Evolutionary conservation across 2,888 invertebrate species (phyloP).

Genomic region (Pedicia rivosa): DNA sequence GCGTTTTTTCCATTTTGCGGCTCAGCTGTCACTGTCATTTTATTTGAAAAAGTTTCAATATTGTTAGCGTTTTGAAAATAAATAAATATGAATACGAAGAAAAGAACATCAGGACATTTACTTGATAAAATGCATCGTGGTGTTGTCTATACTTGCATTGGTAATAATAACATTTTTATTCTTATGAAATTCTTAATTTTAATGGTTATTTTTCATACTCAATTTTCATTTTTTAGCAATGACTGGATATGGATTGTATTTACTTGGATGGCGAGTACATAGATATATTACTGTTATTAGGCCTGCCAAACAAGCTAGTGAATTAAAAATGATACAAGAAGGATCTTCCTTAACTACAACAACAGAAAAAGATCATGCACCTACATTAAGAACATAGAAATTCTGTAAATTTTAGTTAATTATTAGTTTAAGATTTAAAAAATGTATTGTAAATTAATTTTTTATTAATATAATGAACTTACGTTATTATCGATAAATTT

Average conservation of each 20-base stretch:
- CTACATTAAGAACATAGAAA: constrained; percentile 18
- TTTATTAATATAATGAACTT: no score
- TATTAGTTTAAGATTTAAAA: no score
- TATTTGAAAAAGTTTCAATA: no score
- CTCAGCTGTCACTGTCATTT: neutral
- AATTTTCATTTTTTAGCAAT: no score
- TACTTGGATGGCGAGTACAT: constrained; percentile 32
- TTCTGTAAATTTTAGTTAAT: neutral
- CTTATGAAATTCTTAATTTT: no score
- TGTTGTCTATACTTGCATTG: constrained; percentile 2
- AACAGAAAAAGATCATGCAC: constrained; percentile 27
- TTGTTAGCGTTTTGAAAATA: neutral
- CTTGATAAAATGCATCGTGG: constrained; percentile 3
- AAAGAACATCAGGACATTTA: neutral
- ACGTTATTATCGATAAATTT: no score
- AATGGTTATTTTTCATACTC: no score
- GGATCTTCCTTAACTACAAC: no score
- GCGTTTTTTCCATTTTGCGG: neutral
- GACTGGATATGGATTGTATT: constrained; percentile 33
- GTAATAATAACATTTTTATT: no score
- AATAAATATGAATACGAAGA: neutral
- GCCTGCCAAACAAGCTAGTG: constrained; percentile 30
- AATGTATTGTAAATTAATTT: no score
- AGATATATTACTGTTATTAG: constrained; percentile 33
- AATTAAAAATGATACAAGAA: constrained; percentile 33